Evolutionary conservation across 2,113 vertebrate species (phyloP).

Genomic region (Climacteris rufus): DNA sequence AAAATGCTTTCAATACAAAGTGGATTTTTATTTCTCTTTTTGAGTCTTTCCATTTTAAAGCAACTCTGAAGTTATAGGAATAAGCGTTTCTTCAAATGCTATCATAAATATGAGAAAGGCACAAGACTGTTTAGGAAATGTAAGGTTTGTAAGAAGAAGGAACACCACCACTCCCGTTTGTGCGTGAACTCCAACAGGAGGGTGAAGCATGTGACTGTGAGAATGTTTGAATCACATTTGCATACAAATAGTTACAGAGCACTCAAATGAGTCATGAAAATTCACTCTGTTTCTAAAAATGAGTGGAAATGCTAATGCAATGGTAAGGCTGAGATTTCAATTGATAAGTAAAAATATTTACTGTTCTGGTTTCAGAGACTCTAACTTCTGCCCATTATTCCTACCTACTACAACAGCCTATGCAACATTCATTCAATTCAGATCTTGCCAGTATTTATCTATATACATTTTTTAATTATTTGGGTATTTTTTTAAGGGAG

Average conservation of each 20-base stretch:
- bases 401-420: neutral
- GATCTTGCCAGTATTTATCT: neutral
- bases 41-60: neutral
- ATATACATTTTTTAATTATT: neutral
- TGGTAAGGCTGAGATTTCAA: conserved; percentile 22
- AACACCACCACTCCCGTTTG: neutral
- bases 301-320: conserved; percentile 26
- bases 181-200: neutral
- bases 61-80: neutral
- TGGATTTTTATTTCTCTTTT: neutral
- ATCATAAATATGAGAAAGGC: neutral
- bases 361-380: conserved; percentile 11
- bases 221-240: conserved; percentile 26
- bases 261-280: conserved; percentile 52
- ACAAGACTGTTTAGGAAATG: neutral
- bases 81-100: neutral
- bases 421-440: neutral
- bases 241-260: conserved; percentile 52
- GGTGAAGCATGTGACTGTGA: neutral
- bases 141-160: neutral
- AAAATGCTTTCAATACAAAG: neutral
- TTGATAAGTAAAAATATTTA: conserved; percentile 46
- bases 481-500: neutral
- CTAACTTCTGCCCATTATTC: neutral
- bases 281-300: conserved; percentile 44